Base-by-base conservation (phyloP, 1,140 invertebrate genomes). In the Aphis craccivora region DNA sequence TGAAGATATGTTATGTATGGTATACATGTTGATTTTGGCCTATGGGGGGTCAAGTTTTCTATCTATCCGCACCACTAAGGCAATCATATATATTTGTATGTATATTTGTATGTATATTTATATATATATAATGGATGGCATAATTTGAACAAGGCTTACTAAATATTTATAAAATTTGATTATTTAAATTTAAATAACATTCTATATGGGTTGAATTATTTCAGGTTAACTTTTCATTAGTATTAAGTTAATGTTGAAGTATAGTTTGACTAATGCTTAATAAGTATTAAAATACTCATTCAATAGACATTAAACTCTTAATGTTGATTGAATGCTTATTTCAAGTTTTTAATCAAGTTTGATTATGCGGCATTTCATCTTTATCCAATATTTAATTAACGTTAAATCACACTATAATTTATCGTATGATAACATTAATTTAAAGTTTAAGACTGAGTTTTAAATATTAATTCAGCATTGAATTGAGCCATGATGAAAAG, bases 91-190 rank as follows among this genome's bases (percentile, higher is more conserved):
- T 76, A 14, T 11, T 6, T 40, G 1, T 83, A 35, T 83, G n/a
- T n/a, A n/a, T n/a, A n/a, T n/a, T n/a, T n/a, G n/a, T n/a, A n/a
- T n/a, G n/a, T n/a, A n/a, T n/a, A n/a, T n/a, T n/a, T n/a, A n/a
- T n/a, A n/a, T n/a, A n/a, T n/a, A n/a, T n/a, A n/a, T n/a, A n/a
- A 83, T 83, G 35, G 11, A 35, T 14, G 18, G 76, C 76, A 81
- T 81, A 81, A 81, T 81, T 37, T 81, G 18, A 81, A 76, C 60
- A n/a, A 37, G 37, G 35, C n/a, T 35, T n/a, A 81, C 76, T 81
- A 81, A 81, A 81, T 81, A 81, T 81, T 76, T 76, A 76, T 76
- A n/a, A 81, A 35, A n/a, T 81, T 35, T 81, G 14, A 35, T 81
- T 35, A 35, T 81, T 35, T 37, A 81, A 35, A 81, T 81, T 20